Conservation (phyloP, 2,113 vertebrate genomes). For the Lota lota region DNA sequence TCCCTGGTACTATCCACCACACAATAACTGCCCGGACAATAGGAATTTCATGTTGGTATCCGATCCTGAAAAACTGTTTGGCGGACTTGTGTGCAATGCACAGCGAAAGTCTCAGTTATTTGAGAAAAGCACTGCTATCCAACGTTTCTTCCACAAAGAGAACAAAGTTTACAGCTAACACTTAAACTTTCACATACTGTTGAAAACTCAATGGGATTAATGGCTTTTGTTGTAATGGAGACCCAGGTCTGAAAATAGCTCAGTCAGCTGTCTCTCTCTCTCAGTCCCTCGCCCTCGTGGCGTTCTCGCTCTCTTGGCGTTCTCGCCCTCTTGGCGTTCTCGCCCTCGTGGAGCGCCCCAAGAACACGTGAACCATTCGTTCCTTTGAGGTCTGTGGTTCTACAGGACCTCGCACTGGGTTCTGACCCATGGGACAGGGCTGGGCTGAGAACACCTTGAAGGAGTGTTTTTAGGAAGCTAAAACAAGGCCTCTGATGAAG, state of each 20-base stretch:
- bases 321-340: slow-evolving; percentile 20
- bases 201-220: slow-evolving; percentile 26
- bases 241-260: slow-evolving; percentile 48
- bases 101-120: slow-evolving; percentile 15
- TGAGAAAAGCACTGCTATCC: slow-evolving; percentile 4
- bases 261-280: slow-evolving; percentile 42
- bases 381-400: slow-evolving; percentile 37
- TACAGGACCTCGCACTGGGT: slow-evolving; percentile 35
- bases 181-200: slow-evolving; percentile 6
- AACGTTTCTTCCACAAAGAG: slow-evolving; percentile 24
- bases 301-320: neutral
- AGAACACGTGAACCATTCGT: slow-evolving; percentile 13
- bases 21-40: slow-evolving; percentile 17
- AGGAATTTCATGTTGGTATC: slow-evolving; percentile 3
- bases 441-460: slow-evolving; percentile 59
- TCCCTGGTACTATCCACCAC: neutral
- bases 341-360: slow-evolving; percentile 12
- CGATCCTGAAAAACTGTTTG: neutral
- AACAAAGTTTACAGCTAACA: slow-evolving; percentile 32
- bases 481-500: slow-evolving; percentile 42
- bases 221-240: slow-evolving; percentile 34
- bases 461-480: slow-evolving; percentile 59
- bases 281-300: slow-evolving; percentile 16
- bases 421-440: slow-evolving; percentile 42
- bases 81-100: neutral